A percentile compares a stretch with the other conserved stretches of the same genome.
Conservation (phyloP, 2,888 invertebrate species). For the Seira ritae region DNA sequence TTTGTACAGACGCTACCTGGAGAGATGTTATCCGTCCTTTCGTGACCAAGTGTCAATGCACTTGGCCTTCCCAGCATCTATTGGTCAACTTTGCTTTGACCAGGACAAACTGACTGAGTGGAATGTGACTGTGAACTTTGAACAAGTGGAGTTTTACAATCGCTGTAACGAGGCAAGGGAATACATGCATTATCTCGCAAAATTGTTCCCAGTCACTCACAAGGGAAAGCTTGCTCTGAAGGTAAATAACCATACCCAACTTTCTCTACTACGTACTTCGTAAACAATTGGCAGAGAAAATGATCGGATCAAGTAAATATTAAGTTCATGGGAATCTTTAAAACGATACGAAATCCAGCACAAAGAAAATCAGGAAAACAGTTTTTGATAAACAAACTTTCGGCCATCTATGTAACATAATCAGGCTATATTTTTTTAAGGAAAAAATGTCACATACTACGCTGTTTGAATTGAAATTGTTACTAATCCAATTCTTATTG, state of each 20-base stretch:
- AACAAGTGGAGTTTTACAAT: slow-evolving; percentile 26
- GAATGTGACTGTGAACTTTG: slow-evolving; percentile 20
- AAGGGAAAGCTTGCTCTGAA: slow-evolving; percentile 33
- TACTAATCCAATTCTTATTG: too few species aligned
- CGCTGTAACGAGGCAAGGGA: slow-evolving; percentile 34
- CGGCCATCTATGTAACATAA: too few species aligned
- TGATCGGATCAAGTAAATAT: too few species aligned
- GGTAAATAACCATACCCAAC: background rate
- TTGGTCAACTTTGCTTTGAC: slow-evolving; percentile 74
- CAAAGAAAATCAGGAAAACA: too few species aligned
- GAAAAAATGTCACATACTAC: too few species aligned
- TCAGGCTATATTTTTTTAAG: too few species aligned
- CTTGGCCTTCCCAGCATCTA: slow-evolving; percentile 81
- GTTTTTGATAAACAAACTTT: too few species aligned
- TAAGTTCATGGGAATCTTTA: too few species aligned
- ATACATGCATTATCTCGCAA: slow-evolving; percentile 31
- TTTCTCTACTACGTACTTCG: too few species aligned
- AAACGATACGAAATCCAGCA: too few species aligned
- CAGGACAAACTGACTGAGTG: slow-evolving; percentile 36
- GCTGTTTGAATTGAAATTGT: too few species aligned
- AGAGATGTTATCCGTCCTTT: slow-evolving; percentile 55
- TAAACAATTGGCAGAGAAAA: too few species aligned
- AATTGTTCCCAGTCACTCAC: slow-evolving; percentile 25
- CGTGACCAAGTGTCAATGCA: slow-evolving; percentile 82
- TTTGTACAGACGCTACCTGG: slow-evolving; percentile 45